phyloP scores from a whole-genome alignment of 2,888 invertebrate species.

The Deilephila porcellus region DNA sequence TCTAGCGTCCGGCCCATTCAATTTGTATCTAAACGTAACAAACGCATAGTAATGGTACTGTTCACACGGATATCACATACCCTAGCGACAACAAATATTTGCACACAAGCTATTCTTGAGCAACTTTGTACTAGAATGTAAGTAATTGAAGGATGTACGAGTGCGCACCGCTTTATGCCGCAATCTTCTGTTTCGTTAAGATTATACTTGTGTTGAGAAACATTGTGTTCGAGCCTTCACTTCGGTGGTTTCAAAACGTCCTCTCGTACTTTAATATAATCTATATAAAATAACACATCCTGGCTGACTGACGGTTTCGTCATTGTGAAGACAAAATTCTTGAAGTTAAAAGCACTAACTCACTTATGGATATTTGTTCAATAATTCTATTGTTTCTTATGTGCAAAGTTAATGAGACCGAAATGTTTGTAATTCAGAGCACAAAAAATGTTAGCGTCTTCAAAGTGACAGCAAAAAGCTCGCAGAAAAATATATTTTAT shows the following conservation, averaged over 20 bases:
- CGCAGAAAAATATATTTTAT: too few species aligned
- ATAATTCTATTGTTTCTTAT: too few species aligned
- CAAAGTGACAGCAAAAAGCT: too few species aligned
- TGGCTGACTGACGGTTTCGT: not conserved
- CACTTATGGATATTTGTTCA: too few species aligned
- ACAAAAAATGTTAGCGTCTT: too few species aligned
- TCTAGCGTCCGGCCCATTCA: not conserved
- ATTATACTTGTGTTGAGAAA: constrained; percentile 19
- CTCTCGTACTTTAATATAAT: constrained; percentile 15
- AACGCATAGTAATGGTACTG: constrained; percentile 30
- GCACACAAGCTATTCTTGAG: constrained; percentile 23
- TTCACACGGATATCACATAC: constrained; percentile 41
- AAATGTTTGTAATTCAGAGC: too few species aligned
- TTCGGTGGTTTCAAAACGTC: constrained; percentile 15
- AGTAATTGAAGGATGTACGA: constrained; percentile 24
- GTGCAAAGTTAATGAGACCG: too few species aligned
- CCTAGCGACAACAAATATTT: constrained; percentile 20
- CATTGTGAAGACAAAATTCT: not conserved
- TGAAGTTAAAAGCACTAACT: not conserved
- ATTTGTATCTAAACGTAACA: constrained; percentile 20
- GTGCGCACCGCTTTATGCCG: constrained; percentile 15
- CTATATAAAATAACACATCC: constrained; percentile 12
- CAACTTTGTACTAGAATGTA: constrained; percentile 26
- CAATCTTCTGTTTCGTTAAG: constrained; percentile 26
- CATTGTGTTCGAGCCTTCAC: constrained; percentile 23